Percentiles rank a stretch among this genome's conserved stretches.
phyloP scores from a whole-genome alignment of 2,888 invertebrate species.

The Neelides folsomi region DNA sequence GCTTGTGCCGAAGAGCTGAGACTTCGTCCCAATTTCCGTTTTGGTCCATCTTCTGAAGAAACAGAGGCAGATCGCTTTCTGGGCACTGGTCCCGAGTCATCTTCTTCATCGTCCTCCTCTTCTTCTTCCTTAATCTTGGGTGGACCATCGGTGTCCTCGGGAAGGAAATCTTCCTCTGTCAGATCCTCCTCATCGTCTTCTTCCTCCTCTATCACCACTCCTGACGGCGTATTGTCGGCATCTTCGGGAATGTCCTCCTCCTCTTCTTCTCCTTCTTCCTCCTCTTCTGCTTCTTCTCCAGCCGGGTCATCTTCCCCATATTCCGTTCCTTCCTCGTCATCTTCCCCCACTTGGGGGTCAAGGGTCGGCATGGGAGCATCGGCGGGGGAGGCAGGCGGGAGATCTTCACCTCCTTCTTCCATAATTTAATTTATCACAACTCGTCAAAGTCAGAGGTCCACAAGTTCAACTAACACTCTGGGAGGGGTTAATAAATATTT shows the following conservation, averaged over 20 bases:
- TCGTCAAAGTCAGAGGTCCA: too few relatives aligned
- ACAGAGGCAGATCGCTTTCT: conserved; percentile 25
- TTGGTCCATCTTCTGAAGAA: conserved; percentile 27
- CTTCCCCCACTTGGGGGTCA: conserved; percentile 3
- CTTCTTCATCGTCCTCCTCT: not conserved
- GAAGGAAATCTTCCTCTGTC: conserved; percentile 1
- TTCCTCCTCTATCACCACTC: conserved; percentile 4
- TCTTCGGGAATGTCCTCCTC: conserved; percentile 8
- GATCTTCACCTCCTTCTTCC: conserved; percentile 5
- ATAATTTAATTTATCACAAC: not conserved
- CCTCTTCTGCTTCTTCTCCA: not conserved
- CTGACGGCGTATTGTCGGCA: conserved; percentile 5
- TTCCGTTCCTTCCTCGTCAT: conserved; percentile 4
- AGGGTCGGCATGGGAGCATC: conserved; percentile 2
- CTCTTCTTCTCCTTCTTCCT: conserved; percentile 8
- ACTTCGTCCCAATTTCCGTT: conserved; percentile 23
- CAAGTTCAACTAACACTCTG: conserved; percentile 7
- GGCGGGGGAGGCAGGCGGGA: not conserved
- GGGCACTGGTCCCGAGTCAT: conserved; percentile 10
- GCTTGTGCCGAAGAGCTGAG: conserved; percentile 1
- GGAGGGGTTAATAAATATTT: too few relatives aligned
- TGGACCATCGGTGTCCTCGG: not conserved
- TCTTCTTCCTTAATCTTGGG: not conserved
- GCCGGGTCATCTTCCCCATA: conserved; percentile 1
- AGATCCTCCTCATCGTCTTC: conserved; percentile 6